Percentiles rank a stretch among this genome's conserved stretches.
These are phyloP conservation scores for Catalaphyllia jardinei DNA, from an alignment of 64 coral and sea anemone genomes.

Conservation along the genomic window DNA sequence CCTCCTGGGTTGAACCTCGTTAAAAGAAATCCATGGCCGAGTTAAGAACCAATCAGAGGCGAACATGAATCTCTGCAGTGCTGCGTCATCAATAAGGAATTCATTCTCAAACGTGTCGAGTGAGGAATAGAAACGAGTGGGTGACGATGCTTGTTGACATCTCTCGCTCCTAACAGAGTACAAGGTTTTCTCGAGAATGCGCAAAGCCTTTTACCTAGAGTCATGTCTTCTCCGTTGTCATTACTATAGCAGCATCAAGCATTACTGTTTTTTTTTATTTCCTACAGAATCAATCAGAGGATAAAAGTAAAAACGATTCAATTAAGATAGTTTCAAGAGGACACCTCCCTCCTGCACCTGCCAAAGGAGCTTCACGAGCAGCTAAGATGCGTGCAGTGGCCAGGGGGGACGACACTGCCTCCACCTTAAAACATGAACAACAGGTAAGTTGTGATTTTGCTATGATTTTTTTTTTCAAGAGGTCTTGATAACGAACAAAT, in stretches of 20 bases:
- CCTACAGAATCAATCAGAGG: constrained; percentile 32
- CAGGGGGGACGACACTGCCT: constrained; percentile 87
- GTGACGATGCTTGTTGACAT: no score
- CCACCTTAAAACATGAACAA: constrained; percentile 64
- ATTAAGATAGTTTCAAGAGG: constrained; percentile 87
- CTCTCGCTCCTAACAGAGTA: no score
- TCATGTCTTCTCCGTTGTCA: background rate
- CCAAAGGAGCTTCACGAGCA: constrained; percentile 81
- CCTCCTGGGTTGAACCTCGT: background rate
- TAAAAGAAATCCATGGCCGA: background rate
- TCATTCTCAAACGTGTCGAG: no score
- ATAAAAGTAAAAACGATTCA: constrained; percentile 64
- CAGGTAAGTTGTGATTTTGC: constrained; percentile 50
- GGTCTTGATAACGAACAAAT: background rate
- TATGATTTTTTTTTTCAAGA: background rate
- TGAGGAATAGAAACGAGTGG: no score
- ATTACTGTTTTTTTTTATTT: background rate
- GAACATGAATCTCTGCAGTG: no score
- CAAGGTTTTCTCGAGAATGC: no score
- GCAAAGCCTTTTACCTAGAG: no score
- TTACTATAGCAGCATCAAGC: background rate
- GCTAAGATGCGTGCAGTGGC: constrained; percentile 97
- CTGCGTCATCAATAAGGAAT: no score
- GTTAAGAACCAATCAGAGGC: background rate
- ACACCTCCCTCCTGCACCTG: constrained; percentile 44